Conservation (phyloP, 2,113 vertebrate species). For the Odontesthes bonariensis region DNA sequence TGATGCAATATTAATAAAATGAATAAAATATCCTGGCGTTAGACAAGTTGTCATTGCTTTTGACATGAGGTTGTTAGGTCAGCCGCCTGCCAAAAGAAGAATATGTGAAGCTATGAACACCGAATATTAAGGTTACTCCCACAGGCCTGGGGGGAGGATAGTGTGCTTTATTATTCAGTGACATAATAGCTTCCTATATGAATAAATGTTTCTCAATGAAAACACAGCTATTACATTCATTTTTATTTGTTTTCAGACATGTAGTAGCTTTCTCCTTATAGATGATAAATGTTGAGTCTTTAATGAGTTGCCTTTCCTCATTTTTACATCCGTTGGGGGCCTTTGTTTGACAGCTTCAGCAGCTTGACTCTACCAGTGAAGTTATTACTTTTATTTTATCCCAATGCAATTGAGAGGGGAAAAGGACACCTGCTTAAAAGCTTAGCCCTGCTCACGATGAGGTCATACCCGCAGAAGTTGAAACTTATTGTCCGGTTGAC, state of each 20-base stretch:
- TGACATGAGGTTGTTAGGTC: slow-evolving; percentile 70
- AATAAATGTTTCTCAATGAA: slow-evolving; percentile 59
- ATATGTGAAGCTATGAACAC: slow-evolving; percentile 44
- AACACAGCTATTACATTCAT: slow-evolving; percentile 14
- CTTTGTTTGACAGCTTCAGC: slow-evolving; percentile 10
- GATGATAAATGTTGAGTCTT: slow-evolving; percentile 22
- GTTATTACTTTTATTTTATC: slow-evolving; percentile 39
- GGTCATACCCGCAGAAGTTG: slow-evolving; percentile 52
- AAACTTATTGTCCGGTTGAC: slow-evolving; percentile 50
- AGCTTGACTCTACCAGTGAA: slow-evolving; percentile 28
- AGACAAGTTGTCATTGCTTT: slow-evolving; percentile 62
- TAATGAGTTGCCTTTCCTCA: slow-evolving; percentile 36
- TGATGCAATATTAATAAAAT: slow-evolving; percentile 72
- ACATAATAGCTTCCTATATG: slow-evolving; percentile 33
- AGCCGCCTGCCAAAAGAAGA: slow-evolving; percentile 36
- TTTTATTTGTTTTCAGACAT: slow-evolving; percentile 20
- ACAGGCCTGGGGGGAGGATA: slow-evolving; percentile 23
- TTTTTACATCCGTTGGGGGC: slow-evolving; percentile 15
- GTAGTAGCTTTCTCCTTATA: slow-evolving; percentile 22
- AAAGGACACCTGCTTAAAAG: slow-evolving; percentile 57
- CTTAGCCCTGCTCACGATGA: slow-evolving; percentile 46
- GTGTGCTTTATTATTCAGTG: slow-evolving; percentile 47
- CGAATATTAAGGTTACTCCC: slow-evolving; percentile 58
- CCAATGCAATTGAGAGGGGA: slow-evolving; percentile 5
- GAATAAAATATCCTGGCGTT: slow-evolving; percentile 66